Evolutionary conservation across 2,113 vertebrate species (phyloP).

Genomic region (Gallinago undulata): DNA sequence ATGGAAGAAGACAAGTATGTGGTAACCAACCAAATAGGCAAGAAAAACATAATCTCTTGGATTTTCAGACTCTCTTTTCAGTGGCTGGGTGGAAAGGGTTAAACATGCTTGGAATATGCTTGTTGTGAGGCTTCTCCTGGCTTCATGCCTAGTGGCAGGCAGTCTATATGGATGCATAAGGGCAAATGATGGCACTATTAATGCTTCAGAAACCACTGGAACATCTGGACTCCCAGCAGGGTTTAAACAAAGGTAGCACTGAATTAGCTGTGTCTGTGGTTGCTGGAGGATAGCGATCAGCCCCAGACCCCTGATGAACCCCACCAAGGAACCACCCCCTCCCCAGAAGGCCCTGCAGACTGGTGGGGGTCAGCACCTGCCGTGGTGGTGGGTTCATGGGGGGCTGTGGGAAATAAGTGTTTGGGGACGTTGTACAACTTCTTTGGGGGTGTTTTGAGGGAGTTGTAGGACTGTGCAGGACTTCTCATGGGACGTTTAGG

Average conservation of each 20-base stretch:
- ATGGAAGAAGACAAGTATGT: background rate
- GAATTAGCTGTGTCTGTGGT: background rate
- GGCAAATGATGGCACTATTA: fast-evolving
- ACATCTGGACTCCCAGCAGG: background rate
- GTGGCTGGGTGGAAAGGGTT: background rate
- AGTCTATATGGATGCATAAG: background rate
- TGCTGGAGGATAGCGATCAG: background rate
- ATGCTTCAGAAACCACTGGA: background rate
- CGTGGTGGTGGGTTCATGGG: fast-evolving
- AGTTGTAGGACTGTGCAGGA: background rate
- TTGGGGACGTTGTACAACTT: background rate
- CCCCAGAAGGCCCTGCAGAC: background rate
- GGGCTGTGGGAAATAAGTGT: background rate
- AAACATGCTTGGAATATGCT: background rate
- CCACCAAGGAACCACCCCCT: background rate
- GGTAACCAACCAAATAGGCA: background rate
- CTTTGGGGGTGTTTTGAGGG: background rate
- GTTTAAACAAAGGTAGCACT: background rate
- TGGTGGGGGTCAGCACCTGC: fast-evolving
- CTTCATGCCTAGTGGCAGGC: background rate
- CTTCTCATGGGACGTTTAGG: background rate
- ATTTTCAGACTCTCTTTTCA: background rate
- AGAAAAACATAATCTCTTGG: background rate
- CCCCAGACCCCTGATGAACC: background rate
- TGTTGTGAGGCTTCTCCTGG: background rate